These are phyloP conservation scores for Oceanodroma leucorhoa DNA, from an alignment of 2,797 vertebrate species.

Conservation along the genomic window DNA sequence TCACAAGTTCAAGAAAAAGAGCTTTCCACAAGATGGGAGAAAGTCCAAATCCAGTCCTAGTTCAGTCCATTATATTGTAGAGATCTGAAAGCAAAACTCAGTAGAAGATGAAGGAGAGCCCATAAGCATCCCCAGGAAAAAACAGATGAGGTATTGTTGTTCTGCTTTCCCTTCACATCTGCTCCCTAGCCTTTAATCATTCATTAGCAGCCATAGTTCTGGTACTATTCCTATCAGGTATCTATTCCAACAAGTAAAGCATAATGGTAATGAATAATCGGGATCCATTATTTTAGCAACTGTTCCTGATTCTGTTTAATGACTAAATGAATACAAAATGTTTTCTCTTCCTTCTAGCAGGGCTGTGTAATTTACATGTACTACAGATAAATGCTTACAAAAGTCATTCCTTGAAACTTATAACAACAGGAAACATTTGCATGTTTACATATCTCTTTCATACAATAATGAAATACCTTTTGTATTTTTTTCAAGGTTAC, in stretches of 20 bases:
- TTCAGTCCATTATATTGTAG: background rate
- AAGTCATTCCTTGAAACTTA: background rate
- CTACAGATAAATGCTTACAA: background rate
- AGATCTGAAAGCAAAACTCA: background rate
- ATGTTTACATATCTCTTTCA: background rate
- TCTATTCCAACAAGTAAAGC: background rate
- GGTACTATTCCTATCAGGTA: background rate
- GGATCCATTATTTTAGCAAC: conserved; percentile 6
- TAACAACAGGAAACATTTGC: background rate
- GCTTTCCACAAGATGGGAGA: background rate
- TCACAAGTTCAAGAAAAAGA: background rate
- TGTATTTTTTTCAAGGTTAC: background rate
- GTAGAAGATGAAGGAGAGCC: background rate
- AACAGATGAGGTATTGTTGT: background rate
- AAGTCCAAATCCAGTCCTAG: background rate
- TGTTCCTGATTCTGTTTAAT: background rate
- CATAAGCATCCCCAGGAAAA: background rate
- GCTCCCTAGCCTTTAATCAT: conserved; percentile 15
- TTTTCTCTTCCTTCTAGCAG: background rate
- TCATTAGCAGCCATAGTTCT: background rate
- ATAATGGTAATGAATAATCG: background rate
- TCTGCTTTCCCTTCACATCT: background rate
- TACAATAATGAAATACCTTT: background rate
- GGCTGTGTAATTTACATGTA: background rate
- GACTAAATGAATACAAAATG: background rate